A percentile compares a stretch with the other conserved stretches of the same genome.
These are phyloP conservation scores for Drosophila burlai DNA, from an alignment of 1,140 invertebrate genomes.

Conservation along the genomic window DNA sequence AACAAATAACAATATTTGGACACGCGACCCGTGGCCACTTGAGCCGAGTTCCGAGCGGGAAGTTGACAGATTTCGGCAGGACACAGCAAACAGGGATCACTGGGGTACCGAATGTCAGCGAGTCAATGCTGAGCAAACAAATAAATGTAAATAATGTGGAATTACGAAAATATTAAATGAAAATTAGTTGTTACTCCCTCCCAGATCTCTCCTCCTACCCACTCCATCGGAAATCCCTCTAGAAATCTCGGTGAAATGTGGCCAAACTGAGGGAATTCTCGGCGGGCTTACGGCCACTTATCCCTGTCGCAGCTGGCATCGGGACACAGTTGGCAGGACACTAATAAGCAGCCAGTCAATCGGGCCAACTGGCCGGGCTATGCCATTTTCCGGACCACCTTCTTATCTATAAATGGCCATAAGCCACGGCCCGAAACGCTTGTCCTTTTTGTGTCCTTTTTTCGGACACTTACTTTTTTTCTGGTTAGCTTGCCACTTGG, in stretches of 20 bases:
- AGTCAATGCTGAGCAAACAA: slow-evolving; percentile 79
- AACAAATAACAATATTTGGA: slow-evolving; percentile 69
- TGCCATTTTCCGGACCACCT: slow-evolving; percentile 42
- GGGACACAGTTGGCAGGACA: slow-evolving; percentile 46
- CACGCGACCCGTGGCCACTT: slow-evolving; percentile 74
- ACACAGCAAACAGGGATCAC: slow-evolving; percentile 42
- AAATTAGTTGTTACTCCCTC: slow-evolving; percentile 53
- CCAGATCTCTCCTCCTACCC: not conserved
- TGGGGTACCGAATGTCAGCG: slow-evolving; percentile 54
- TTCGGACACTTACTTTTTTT: slow-evolving; percentile 42
- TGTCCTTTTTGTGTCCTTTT: slow-evolving; percentile 55
- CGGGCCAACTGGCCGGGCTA: slow-evolving; percentile 42
- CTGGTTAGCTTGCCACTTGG: slow-evolving; percentile 44
- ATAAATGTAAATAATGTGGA: slow-evolving; percentile 79
- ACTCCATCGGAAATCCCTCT: slow-evolving; percentile 4
- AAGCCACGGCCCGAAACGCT: slow-evolving; percentile 66
- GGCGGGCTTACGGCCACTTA: slow-evolving; percentile 72
- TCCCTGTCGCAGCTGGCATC: slow-evolving; percentile 68
- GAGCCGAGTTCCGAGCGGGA: slow-evolving; percentile 48
- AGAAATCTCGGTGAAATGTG: slow-evolving; percentile 29
- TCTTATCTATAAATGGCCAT: slow-evolving; percentile 82
- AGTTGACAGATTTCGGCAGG: slow-evolving; percentile 74
- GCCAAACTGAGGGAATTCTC: slow-evolving; percentile 17
- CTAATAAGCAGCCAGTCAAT: slow-evolving; percentile 76
- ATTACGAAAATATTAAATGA: slow-evolving; percentile 73